Evolutionary conservation across 2,888 invertebrate genomes (phyloP).

Genomic region (Choristoneura rosaceana): DNA sequence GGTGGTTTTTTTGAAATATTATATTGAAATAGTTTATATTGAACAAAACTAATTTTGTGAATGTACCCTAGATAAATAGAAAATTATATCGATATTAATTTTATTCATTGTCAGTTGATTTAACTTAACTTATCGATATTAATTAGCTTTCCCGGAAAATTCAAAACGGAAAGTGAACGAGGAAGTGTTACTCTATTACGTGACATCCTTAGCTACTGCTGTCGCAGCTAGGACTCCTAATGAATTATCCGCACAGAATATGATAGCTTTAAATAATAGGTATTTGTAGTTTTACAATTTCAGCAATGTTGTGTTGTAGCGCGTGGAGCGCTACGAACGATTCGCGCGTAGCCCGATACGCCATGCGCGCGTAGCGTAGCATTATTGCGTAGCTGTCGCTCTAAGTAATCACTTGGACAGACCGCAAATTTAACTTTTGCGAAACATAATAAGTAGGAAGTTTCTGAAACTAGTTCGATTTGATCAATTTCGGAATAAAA

Average conservation of each 20-base stretch:
- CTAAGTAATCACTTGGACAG: neutral
- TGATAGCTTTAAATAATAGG: too few relatives aligned
- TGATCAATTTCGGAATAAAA: neutral
- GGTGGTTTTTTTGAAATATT: too few relatives aligned
- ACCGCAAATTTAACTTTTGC: conserved; percentile 3
- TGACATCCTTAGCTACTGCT: conserved; percentile 18
- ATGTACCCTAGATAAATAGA: too few relatives aligned
- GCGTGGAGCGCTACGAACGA: conserved; percentile 29
- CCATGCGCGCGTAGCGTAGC: conserved; percentile 14
- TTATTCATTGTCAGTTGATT: too few relatives aligned
- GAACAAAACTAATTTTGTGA: too few relatives aligned
- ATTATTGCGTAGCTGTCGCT: neutral
- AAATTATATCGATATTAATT: neutral
- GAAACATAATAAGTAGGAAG: conserved; percentile 2
- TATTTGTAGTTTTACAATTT: neutral
- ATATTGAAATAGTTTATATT: too few relatives aligned
- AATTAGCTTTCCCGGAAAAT: neutral
- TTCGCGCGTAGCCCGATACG: conserved; percentile 33
- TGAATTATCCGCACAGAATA: neutral
- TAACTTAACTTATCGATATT: neutral
- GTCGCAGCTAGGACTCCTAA: neutral
- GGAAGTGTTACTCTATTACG: conserved; percentile 21
- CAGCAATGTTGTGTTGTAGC: conserved; percentile 4
- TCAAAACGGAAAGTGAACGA: conserved; percentile 15
- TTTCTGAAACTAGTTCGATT: neutral